A percentile compares a stretch with the other conserved stretches of the same genome.
Conservation (phyloP, 2,888 invertebrate species). For the Neocrepidodera transversa region DNA sequence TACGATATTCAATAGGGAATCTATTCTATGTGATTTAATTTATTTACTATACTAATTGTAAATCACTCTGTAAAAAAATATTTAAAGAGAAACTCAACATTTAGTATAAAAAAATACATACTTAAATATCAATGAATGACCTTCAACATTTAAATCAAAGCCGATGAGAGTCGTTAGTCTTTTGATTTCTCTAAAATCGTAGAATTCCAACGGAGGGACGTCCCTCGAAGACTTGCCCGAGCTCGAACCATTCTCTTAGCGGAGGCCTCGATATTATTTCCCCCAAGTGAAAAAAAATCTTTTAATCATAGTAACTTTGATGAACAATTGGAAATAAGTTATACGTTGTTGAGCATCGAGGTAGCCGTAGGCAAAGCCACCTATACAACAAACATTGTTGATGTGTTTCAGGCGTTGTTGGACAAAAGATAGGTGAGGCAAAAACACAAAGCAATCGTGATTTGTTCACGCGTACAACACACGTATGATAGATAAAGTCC, state of each 20-base stretch:
- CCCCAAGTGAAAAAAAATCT: slow-evolving; percentile 34
- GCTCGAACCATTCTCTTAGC: slow-evolving; percentile 28
- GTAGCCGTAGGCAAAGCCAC: slow-evolving; percentile 49
- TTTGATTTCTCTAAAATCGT: slow-evolving; percentile 8
- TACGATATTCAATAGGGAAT: too few relatives aligned
- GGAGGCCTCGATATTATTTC: slow-evolving; percentile 27
- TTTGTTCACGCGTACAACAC: slow-evolving; percentile 54
- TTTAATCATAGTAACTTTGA: slow-evolving; percentile 46
- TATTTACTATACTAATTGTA: too few relatives aligned
- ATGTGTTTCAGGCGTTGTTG: slow-evolving; percentile 49
- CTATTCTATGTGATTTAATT: too few relatives aligned
- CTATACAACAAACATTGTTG: slow-evolving; percentile 56
- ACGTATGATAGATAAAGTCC: slow-evolving; percentile 23
- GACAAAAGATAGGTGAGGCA: slow-evolving; percentile 53
- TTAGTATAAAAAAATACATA: background rate
- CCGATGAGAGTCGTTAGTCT: too few relatives aligned
- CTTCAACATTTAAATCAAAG: slow-evolving; percentile 14
- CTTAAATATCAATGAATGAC: slow-evolving; percentile 2
- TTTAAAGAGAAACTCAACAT: background rate
- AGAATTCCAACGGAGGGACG: slow-evolving; percentile 17
- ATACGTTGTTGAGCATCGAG: slow-evolving; percentile 44
- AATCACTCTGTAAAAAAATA: too few relatives aligned
- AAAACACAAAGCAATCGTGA: slow-evolving; percentile 55
- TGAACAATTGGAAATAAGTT: slow-evolving; percentile 48
- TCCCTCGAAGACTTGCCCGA: slow-evolving; percentile 17